Base-by-base conservation (phyloP, 2,888 invertebrate genomes). In the Sphaerophoria rueppellii region DNA sequence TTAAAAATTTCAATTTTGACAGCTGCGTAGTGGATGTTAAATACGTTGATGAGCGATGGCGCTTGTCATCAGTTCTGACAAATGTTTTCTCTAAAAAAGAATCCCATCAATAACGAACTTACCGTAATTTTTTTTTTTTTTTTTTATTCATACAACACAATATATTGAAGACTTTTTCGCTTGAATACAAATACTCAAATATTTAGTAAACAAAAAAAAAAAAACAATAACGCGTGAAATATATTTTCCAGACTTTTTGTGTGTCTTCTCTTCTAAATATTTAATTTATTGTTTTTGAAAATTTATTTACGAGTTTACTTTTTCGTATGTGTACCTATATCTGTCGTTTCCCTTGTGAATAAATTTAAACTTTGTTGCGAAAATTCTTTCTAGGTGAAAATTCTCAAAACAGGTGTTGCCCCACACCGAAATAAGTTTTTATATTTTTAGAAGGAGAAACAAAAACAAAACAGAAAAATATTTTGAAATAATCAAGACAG, bases 41-140 rank as follows among this genome's bases (percentile, higher is more conserved):
- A 50, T 37, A 65, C 12, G 16, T 4, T 2, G 35, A n/a, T 50
- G 65, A 65, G 16, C 12, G 37, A 50, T 16, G 12, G 34, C 16
- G 11, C 50, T 50, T 65, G 65, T 65, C 65, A 65, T 50, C 50
- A 65, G 50, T 35, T 16, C 35, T 65, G 65, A 65, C 65, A 65
- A 65, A 65, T 37, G 65, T 37, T 65, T 4, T 12, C 50, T 65
- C 50, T 50, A 16, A 50, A 24, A 24, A 65, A 37, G 14, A 63
- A 35, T 65, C 14, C 16, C 46, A 61, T 46, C 46, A 46, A 46
- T 63, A 4, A 6, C 11, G 14, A 48, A 1, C 5, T 61, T 24
- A 46, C 46, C 7, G 32, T n/a, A n/a, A n/a, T 35, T 48, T 0
- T 32, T 16, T 16, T 58, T 34, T 34, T 7, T 52, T 52, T n/a